Percentiles rank a stretch among this genome's conserved stretches.
These are phyloP conservation scores for Anguilla obscura DNA, from an alignment of 2,797 vertebrate species.

Conservation along the genomic window DNA sequence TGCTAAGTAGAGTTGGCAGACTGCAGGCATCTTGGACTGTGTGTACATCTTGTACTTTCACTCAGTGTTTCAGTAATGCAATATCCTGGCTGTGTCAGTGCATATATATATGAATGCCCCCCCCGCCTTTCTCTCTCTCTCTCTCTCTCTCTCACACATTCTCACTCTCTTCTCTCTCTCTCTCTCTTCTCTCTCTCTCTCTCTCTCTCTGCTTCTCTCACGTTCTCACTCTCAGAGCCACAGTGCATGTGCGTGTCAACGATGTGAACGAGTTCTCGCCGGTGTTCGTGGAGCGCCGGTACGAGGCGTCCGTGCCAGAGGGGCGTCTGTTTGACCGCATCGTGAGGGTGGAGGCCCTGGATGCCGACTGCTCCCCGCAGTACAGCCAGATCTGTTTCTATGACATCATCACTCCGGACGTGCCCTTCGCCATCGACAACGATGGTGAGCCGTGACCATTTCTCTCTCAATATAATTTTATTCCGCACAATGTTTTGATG, in stretches of 20 bases:
- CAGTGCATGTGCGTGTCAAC: conserved; percentile 93
- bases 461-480: neutral
- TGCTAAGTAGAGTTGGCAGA: neutral
- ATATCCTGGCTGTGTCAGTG: neutral
- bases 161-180: conserved; percentile 20
- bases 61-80: neutral
- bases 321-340: conserved; percentile 93
- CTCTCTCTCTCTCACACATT: neutral
- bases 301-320: conserved; percentile 89
- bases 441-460: conserved; percentile 77
- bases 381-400: conserved; percentile 99
- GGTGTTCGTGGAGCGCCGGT: conserved; percentile 91
- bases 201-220: neutral
- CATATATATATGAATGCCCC: neutral
- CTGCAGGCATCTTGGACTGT: neutral
- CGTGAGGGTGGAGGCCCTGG: conserved; percentile 91
- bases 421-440: conserved; percentile 96
- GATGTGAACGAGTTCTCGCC: conserved; percentile 98
- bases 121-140: neutral
- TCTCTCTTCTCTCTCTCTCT: conserved; percentile 19
- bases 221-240: conserved; percentile 80
- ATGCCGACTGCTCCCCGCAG: conserved; percentile 96
- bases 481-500: neutral
- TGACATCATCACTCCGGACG: conserved; percentile 95
- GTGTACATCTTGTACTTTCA: neutral